These are phyloP conservation scores for Enteromius radiatus DNA, from an alignment of 2,797 vertebrate species.

Conservation along the genomic window DNA sequence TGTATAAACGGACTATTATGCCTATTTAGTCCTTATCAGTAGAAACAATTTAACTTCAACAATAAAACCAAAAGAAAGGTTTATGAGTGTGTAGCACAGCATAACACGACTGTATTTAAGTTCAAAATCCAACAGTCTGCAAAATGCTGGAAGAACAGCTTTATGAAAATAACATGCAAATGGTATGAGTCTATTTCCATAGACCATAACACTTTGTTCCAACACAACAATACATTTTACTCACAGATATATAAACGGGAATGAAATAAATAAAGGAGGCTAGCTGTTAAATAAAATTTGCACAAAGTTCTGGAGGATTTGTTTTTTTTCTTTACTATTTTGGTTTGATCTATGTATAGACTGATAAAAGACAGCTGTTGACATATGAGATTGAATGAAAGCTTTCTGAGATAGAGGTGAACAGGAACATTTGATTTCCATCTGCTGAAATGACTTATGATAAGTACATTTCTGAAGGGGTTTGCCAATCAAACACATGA, in stretches of 20 bases:
- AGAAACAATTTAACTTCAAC: background rate
- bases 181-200: background rate
- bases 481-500: background rate
- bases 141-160: conserved; percentile 7
- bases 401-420: background rate
- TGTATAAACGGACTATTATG: background rate
- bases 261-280: conserved; percentile 10
- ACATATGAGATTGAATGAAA: conserved; percentile 23
- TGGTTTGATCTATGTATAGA: background rate
- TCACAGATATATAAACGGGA: background rate
- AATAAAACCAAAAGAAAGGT: background rate
- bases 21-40: background rate
- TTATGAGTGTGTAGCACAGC: background rate
- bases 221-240: background rate
- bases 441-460: conserved; percentile 4
- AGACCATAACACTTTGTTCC: background rate
- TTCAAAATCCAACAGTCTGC: background rate
- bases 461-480: background rate
- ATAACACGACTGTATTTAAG: background rate
- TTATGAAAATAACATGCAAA: conserved; percentile 32
- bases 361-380: conserved; percentile 13
- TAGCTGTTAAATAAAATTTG: conserved; percentile 8
- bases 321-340: background rate
- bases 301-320: background rate
- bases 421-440: background rate